Percentiles rank a stretch among this genome's conserved stretches.
Evolutionary conservation across 1,140 invertebrate species (phyloP).

Genomic region (Drosophila yakuba): DNA sequence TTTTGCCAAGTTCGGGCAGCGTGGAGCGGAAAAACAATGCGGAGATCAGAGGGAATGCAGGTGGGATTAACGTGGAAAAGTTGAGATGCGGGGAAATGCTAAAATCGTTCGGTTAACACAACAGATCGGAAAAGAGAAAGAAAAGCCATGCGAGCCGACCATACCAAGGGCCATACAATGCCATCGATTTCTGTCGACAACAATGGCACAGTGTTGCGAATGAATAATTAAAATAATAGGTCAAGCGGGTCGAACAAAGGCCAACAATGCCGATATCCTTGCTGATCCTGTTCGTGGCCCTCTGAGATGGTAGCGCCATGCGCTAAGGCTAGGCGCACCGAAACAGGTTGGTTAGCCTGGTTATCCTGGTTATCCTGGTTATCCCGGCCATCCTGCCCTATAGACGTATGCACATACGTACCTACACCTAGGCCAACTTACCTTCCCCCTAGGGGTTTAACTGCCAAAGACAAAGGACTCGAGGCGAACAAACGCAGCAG

Average conservation of each 20-base stretch:
- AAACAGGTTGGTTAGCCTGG: slow-evolving; percentile 17
- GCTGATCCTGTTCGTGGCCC: slow-evolving; percentile 55
- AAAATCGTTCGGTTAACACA: slow-evolving; percentile 42
- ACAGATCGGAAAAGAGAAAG: slow-evolving; percentile 13
- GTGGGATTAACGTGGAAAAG: slow-evolving; percentile 49
- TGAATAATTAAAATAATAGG: slow-evolving; percentile 80
- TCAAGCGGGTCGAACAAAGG: slow-evolving; percentile 71
- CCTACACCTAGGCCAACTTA: not conserved
- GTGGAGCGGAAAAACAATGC: slow-evolving; percentile 34
- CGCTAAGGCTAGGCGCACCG: slow-evolving; percentile 63
- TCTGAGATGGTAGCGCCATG: slow-evolving; percentile 63
- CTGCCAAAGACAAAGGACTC: slow-evolving; percentile 46
- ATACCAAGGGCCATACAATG: too few relatives aligned
- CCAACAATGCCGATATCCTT: slow-evolving; percentile 57
- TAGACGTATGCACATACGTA: not conserved
- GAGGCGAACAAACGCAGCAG: slow-evolving; percentile 48
- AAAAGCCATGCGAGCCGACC: not conserved
- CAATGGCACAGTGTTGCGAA: slow-evolving; percentile 77
- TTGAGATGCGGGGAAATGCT: slow-evolving; percentile 27
- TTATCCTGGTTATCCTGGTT: not conserved
- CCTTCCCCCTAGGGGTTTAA: not conserved
- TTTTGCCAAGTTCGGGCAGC: slow-evolving; percentile 33
- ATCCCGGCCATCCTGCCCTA: not conserved
- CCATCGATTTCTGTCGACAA: slow-evolving; percentile 13
- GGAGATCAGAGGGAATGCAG: not conserved